phyloP scores from a whole-genome alignment of 2,113 vertebrate genomes.

The Ivindomyrus marchei region DNA sequence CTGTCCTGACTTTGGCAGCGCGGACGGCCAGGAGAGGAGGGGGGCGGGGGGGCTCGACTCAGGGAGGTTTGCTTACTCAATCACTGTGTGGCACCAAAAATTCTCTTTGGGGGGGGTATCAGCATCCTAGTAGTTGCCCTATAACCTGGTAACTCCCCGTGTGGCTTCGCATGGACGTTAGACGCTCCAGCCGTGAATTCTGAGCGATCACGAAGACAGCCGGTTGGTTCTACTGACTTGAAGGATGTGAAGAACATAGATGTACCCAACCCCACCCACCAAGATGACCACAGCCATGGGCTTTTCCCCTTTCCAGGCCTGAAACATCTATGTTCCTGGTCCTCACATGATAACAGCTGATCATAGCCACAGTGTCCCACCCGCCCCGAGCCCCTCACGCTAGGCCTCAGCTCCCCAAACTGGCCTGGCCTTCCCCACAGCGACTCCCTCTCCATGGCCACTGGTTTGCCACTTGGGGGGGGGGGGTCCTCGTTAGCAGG shows the following conservation, averaged over 20 bases:
- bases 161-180: neutral
- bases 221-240: neutral
- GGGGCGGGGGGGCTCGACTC: too few relatives aligned
- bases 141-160: neutral
- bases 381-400: neutral
- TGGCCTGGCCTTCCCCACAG: neutral
- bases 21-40: neutral
- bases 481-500: slow-evolving; percentile 29
- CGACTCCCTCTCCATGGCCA: neutral
- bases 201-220: neutral
- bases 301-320: neutral
- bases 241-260: neutral
- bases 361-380: neutral
- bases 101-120: neutral
- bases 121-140: neutral
- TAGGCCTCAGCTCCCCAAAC: neutral
- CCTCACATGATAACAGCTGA: neutral
- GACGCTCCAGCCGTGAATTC: neutral
- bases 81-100: too few relatives aligned
- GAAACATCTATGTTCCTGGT: neutral
- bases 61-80: too few relatives aligned
- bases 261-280: neutral
- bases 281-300: neutral
- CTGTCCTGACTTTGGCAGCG: neutral
- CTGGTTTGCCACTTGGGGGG: neutral